Base-by-base conservation (phyloP, 2,888 invertebrate genomes). In the Meganola albula region DNA sequence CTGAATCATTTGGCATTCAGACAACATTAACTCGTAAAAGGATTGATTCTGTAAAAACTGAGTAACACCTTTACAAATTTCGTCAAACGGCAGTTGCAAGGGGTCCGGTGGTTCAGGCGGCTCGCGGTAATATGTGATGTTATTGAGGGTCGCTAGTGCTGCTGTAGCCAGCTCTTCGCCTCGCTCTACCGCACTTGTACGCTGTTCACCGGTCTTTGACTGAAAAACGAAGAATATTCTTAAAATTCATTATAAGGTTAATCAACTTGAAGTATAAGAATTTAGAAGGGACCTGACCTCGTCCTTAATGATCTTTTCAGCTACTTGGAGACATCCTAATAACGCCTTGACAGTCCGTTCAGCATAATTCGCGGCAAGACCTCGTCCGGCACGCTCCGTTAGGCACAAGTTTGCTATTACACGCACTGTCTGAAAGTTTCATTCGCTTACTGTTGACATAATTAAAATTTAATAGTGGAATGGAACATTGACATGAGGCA, bases 361-460 rank as follows among this genome's bases (percentile, higher is more conserved):
- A 0, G 87, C 83, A 39, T 86, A 62, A 4, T 63, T 53, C 4
- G 63, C 75, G 0, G 88, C 88, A 43, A 95, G 71, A 1, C 87
- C 88, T 20, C 89, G 88, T 1, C 95, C 96, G 2, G 93, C 93
- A 25, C 90, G 89, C 24, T 92, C 90, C 56, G 93, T 90, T 39
- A 96, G 90, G 37, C 94, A 92, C 68, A 95, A 88, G 63, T 96
- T 96, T 2, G 95, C 95, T 12, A 96, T 84, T n/a, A 96, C 92
- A 3, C 96, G 89, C 9, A 95, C 90, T 24, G 92, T 90, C 92
- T 89, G 68, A 20, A 20, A 20, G n/a, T n/a, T n/a, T n/a, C n/a
- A n/a, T n/a, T n/a, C n/a, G n/a, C n/a, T n/a, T n/a, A n/a, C n/a
- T n/a, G n/a, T n/a, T n/a, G n/a, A n/a, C n/a, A n/a, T n/a, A n/a